phyloP scores from a whole-genome alignment of 2,888 invertebrate species.

The Schrankia costaestrigalis region DNA sequence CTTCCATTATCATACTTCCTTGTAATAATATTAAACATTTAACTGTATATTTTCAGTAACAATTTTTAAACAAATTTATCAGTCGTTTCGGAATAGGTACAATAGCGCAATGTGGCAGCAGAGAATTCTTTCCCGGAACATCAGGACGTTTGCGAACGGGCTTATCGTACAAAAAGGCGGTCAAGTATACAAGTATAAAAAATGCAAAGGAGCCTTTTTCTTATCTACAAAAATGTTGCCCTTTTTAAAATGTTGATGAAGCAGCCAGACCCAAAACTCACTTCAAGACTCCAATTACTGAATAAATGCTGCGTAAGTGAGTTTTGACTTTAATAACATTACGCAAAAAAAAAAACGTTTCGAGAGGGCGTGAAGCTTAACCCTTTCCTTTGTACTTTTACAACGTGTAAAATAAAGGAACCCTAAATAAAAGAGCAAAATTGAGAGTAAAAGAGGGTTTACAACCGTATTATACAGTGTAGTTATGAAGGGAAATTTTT shows the following conservation, averaged over 20 bases:
- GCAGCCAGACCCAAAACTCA: slow-evolving; percentile 13
- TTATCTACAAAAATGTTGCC: slow-evolving; percentile 17
- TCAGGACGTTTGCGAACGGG: slow-evolving; percentile 5
- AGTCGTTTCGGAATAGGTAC: no score
- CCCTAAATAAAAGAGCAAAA: no score
- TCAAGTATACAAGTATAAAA: slow-evolving; percentile 13
- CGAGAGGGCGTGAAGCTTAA: not conserved
- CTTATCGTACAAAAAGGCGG: slow-evolving; percentile 18
- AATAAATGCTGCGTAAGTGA: slow-evolving; percentile 4
- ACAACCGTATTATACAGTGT: no score
- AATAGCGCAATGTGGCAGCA: not conserved
- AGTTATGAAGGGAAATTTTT: no score
- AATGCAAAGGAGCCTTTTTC: slow-evolving; percentile 15
- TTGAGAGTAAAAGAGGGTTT: no score
- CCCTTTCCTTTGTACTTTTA: not conserved
- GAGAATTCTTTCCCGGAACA: slow-evolving; percentile 4
- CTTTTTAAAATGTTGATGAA: slow-evolving; percentile 20
- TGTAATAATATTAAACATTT: no score
- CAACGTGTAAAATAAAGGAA: no score
- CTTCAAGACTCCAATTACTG: slow-evolving; percentile 12
- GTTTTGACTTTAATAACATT: slow-evolving; percentile 2
- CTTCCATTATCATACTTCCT: no score
- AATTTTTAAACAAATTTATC: no score
- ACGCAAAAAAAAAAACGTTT: slow-evolving; percentile 1
- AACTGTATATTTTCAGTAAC: no score